phyloP scores from a whole-genome alignment of 1,140 invertebrate genomes.

The Glossosoma conforme region DNA sequence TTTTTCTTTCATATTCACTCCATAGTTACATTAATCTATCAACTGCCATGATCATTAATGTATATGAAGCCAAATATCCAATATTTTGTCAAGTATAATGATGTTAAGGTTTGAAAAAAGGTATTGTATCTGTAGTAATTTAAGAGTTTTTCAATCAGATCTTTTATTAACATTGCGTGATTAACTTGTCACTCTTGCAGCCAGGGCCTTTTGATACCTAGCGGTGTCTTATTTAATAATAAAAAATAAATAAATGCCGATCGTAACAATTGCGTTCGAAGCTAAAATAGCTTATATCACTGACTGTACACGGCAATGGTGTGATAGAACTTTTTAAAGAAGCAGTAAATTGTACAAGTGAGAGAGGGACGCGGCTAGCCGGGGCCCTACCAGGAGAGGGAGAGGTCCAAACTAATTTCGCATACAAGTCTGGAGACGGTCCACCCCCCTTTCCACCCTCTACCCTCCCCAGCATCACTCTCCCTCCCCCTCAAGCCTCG shows the following conservation, averaged over 20 bases:
- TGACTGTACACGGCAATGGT: slow-evolving; percentile 12
- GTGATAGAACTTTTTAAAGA: slow-evolving; percentile 25
- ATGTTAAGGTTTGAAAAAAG: too few species aligned
- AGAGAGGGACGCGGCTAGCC: slow-evolving; percentile 1
- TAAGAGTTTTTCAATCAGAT: too few species aligned
- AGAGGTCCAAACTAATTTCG: slow-evolving; percentile 23
- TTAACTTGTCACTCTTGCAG: too few species aligned
- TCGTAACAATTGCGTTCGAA: too few species aligned
- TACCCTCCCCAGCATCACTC: slow-evolving; percentile 5
- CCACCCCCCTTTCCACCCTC: slow-evolving; percentile 7
- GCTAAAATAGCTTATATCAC: background rate
- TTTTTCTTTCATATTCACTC: background rate
- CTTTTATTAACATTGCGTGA: too few species aligned
- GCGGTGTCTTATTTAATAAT: too few species aligned
- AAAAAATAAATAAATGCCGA: too few species aligned
- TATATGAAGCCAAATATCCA: too few species aligned
- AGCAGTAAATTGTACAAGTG: slow-evolving; percentile 26
- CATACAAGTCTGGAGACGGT: slow-evolving; percentile 18
- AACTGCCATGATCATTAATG: too few species aligned
- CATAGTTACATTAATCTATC: background rate
- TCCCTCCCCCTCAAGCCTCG: background rate
- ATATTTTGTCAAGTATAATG: too few species aligned
- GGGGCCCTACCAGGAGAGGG: background rate
- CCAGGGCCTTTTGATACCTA: too few species aligned
- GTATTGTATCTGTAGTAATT: too few species aligned